A percentile compares a stretch with the other conserved stretches of the same genome.
These are phyloP conservation scores for Dryas iulia DNA, from an alignment of 1,140 invertebrate genomes.

Conservation along the genomic window DNA sequence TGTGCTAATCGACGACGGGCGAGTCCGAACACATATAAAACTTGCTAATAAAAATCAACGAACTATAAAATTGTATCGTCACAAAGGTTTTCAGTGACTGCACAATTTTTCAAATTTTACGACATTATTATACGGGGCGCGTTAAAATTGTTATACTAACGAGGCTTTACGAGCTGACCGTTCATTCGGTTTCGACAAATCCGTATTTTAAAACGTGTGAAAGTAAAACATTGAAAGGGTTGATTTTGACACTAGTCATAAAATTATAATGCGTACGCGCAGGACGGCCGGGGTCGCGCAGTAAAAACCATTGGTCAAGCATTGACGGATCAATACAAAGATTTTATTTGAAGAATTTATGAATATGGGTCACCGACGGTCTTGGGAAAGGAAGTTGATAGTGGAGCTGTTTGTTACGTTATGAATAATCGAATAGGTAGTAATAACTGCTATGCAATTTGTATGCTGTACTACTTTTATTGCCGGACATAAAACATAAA, in stretches of 20 bases:
- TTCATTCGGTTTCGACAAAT: slow-evolving; percentile 59
- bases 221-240: slow-evolving; percentile 67
- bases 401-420: slow-evolving; percentile 22
- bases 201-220: slow-evolving; percentile 73
- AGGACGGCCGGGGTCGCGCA: slow-evolving; percentile 53
- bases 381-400: slow-evolving; percentile 72
- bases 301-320: slow-evolving; percentile 74
- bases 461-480: slow-evolving; percentile 19
- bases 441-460: slow-evolving; percentile 21
- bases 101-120: slow-evolving; percentile 64
- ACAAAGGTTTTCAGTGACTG: slow-evolving; percentile 19
- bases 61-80: slow-evolving; percentile 14
- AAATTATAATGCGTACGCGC: slow-evolving; percentile 40
- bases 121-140: slow-evolving; percentile 64
- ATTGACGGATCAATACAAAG: slow-evolving; percentile 60
- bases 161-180: slow-evolving; percentile 63
- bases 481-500: slow-evolving; percentile 17
- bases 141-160: slow-evolving; percentile 48
- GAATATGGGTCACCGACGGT: slow-evolving; percentile 69
- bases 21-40: not conserved
- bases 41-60: slow-evolving; percentile 20
- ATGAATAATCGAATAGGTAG: slow-evolving; percentile 21
- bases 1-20: slow-evolving; percentile 2
- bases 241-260: slow-evolving; percentile 52
- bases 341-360: slow-evolving; percentile 53